phyloP scores from a whole-genome alignment of 2,113 vertebrate genomes.

The Petrocephalus zakoni region DNA sequence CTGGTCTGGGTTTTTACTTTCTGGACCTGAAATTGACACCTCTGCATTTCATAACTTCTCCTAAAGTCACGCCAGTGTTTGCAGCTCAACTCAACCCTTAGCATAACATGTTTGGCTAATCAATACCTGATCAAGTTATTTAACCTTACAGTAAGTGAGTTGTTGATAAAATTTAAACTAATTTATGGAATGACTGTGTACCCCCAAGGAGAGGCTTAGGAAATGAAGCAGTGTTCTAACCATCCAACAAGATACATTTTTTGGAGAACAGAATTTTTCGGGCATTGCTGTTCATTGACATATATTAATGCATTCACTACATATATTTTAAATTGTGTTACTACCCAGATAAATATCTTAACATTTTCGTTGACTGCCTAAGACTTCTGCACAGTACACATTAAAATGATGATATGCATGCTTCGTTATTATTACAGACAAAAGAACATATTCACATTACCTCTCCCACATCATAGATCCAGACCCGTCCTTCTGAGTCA shows the following conservation, averaged over 20 bases:
- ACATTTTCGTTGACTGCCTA: neutral
- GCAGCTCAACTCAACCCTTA: neutral
- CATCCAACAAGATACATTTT: neutral
- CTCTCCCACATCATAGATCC: conserved; percentile 98
- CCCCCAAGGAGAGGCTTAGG: neutral
- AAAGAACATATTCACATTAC: conserved; percentile 52
- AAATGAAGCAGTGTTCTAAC: neutral
- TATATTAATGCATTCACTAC: neutral
- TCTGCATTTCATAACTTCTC: neutral
- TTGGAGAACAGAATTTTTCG: neutral
- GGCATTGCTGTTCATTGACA: too few species aligned
- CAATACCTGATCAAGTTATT: neutral
- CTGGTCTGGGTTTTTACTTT: too few species aligned
- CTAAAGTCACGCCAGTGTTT: neutral
- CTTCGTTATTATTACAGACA: neutral
- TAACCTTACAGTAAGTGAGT: neutral
- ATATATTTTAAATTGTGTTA: neutral
- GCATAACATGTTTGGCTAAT: neutral
- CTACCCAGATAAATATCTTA: neutral
- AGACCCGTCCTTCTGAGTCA: conserved; percentile 91
- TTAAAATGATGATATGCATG: neutral
- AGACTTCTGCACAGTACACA: neutral
- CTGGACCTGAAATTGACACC: too few species aligned
- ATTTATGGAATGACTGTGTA: neutral
- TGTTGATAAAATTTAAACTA: neutral